Evolutionary conservation across 2,797 vertebrate species (phyloP).

Genomic region (Parauchenoglanis ngamensis): DNA sequence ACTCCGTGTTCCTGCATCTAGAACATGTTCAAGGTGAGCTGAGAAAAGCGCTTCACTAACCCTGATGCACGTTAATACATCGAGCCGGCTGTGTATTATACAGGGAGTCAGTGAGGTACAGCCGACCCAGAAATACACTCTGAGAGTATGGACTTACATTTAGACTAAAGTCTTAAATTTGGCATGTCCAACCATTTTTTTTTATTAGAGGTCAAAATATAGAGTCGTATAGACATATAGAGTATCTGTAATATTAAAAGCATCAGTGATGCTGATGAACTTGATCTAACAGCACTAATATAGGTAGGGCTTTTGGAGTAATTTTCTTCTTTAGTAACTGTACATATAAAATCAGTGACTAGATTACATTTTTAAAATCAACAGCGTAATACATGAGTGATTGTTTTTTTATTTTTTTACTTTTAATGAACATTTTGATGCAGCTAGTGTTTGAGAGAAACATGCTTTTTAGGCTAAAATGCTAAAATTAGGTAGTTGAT

Average conservation of each 20-base stretch:
- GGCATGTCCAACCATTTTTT: neutral
- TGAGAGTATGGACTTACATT: neutral
- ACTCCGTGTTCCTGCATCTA: conserved; percentile 92
- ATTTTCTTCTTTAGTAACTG: neutral
- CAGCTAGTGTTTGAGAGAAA: neutral
- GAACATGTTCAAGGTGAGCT: conserved; percentile 89
- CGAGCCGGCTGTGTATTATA: neutral
- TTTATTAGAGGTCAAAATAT: neutral
- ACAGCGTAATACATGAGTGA: neutral
- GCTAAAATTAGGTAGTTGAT: neutral
- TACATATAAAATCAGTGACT: neutral
- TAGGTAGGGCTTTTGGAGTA: neutral
- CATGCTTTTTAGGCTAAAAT: neutral
- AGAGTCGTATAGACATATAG: neutral
- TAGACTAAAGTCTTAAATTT: neutral
- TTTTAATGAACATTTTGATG: neutral
- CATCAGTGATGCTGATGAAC: neutral
- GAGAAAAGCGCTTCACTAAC: neutral
- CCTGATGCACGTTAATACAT: neutral
- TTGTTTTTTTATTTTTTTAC: neutral
- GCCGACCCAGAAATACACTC: neutral
- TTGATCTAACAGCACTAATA: neutral
- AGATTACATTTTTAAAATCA: neutral
- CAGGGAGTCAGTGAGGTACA: neutral
- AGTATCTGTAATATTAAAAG: neutral